These are phyloP conservation scores for Camelus dromedarius DNA, from an alignment of 2,113 vertebrate species.

Conservation along the genomic window DNA sequence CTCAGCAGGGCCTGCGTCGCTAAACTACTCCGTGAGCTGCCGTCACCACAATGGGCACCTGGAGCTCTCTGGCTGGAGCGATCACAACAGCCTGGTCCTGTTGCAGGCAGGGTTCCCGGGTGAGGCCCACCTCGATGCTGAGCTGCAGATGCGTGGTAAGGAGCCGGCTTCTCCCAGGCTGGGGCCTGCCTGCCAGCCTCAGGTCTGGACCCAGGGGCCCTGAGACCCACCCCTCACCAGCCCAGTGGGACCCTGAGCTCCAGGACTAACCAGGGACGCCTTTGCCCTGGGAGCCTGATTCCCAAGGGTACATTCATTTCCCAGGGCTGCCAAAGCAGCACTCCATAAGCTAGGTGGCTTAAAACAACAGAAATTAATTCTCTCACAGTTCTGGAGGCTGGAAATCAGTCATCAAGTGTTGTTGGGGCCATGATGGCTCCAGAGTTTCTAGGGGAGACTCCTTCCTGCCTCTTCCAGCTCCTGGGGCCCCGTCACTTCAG, in stretches of 20 bases:
- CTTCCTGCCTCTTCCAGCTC: too few relatives aligned
- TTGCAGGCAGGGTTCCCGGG: slow-evolving; percentile 74
- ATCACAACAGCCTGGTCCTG: slow-evolving; percentile 69
- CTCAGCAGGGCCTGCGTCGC: slow-evolving; percentile 80
- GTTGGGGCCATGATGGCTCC: not conserved
- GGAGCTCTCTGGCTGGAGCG: slow-evolving; percentile 80
- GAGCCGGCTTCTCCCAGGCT: accelerated
- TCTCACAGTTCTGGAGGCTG: not conserved
- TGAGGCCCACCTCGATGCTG: slow-evolving; percentile 57
- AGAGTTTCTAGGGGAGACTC: too few relatives aligned
- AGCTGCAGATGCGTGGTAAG: not conserved
- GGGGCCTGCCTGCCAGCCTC: not conserved
- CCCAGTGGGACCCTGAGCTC: not conserved
- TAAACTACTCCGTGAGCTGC: slow-evolving; percentile 85
- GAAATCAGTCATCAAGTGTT: not conserved
- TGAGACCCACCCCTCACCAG: not conserved
- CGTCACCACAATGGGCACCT: slow-evolving; percentile 75
- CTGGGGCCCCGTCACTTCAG: accelerated
- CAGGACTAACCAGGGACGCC: not conserved
- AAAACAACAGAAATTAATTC: not conserved
- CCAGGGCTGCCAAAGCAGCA: accelerated
- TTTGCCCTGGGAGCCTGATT: not conserved
- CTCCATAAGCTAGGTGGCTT: accelerated
- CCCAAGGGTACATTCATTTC: accelerated
- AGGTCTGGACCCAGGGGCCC: not conserved